Base-by-base conservation (phyloP, 2,113 vertebrate species). In the Vimba vimba region DNA sequence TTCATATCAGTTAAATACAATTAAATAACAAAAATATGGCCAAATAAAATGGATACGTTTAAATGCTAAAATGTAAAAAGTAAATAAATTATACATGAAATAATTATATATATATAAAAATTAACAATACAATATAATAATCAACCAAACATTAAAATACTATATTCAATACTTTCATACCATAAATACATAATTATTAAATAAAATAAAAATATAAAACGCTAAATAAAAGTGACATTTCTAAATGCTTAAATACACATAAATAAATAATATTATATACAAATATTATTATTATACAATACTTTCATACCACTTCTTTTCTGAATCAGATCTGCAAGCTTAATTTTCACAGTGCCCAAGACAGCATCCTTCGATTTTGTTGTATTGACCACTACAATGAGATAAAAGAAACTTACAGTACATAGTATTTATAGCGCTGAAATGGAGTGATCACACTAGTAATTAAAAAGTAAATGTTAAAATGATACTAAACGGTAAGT, bases 261-360 rank as follows among this genome's bases (percentile, higher is more conserved):
- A 57, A 57, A 57, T 6, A 17, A 8, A 21, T 39, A 19, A n/a
- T 77, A 69, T 15, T 47, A 25, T 43, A 33, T 43, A 59, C 7
- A 55, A 7, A 21, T 23, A 4, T 4, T 19, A 39, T 50, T 33
- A 6, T 12, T 62, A 55, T 19, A 21, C 4, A 84, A 73, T n/a
- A 2, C 8, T 21, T 83, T 25, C 85, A 47, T 87, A 95, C 95
- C 95, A 90, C 94, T 94, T 89, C 89, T 93, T 93, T 94, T 96
- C 83, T 89, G 71, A 76, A 95, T 85, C 23, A 96, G 93, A 86
- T 94, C 92, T 86, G 64, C 86, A 55, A 96, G 86, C 0, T 90
- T 94, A 71, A 95, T 88, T 90, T 90, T 93, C 43, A 94, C 89
- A 66, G 86, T 90, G 23, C 95, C 95, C 89, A 96, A 71, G 39